Evolutionary conservation across 35 echinoderm and acorn worm genomes (phyloP), one percentile per base, ranked within the genome.

Genomic region (Chiridota heheva): DNA sequence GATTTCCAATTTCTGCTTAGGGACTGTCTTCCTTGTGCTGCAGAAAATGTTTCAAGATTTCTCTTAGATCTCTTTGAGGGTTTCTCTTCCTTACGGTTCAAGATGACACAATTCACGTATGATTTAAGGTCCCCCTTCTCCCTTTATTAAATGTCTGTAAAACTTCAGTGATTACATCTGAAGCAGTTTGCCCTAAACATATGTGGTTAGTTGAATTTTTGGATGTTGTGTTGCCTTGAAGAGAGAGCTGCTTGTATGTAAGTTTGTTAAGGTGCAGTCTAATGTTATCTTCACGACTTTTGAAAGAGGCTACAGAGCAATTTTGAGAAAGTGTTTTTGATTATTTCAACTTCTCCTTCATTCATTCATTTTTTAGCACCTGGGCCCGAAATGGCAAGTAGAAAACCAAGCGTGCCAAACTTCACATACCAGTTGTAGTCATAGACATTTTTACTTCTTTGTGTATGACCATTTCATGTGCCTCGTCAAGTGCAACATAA

Each of bases 381-480:
- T 36, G 31, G 63, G 63, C 31, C 30, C 69, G 22, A 31, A 57
- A 75, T 67, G 83, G 70, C 8, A 86, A 35, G 47, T 75, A 86
- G 53, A 64, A 71, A 31, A 74, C 39, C 18, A 74, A 37, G 12
- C 59, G 44, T 25, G 45, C 40, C 20, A 86, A 22, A 25, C 33
- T 70, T 37, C 67, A 48, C 53, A 39, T 57, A 43, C 46, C 38
- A 31, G 53, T 75, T 62, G 83, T 39, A 44, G 59, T 72, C 31
- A 85, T 58, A 3, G 67, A 67, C 39, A 72, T 62, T 38, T 85
- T 85, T 33, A 85, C 63, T 74, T 72, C 39, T 56, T 74, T 85
- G 47, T 74, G 73, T 34, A 73, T 85, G 17, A 48, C 37, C 67
- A 85, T 85, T 49, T 75, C 82, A 63, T 85, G 82, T 4, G 82